Conservation (phyloP, 2,797 vertebrate genomes). For the Prionace glauca region DNA sequence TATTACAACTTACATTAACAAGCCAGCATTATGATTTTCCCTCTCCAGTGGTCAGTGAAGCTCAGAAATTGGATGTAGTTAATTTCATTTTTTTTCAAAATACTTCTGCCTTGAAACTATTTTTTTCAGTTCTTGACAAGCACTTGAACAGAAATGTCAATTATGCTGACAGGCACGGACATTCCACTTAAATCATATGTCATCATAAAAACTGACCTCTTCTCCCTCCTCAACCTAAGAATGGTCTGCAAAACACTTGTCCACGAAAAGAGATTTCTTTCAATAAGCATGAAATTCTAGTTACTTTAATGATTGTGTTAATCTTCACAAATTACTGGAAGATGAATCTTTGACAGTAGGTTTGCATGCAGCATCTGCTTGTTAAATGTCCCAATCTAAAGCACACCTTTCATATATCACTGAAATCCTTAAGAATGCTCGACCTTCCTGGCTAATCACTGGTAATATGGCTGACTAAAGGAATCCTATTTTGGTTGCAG, state of each 20-base stretch:
- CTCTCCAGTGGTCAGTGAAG: not conserved
- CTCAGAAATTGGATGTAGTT: not conserved
- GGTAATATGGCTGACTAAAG: not conserved
- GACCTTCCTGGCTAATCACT: not conserved
- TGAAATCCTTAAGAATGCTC: not conserved
- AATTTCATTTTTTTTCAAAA: not conserved
- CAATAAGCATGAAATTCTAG: not conserved
- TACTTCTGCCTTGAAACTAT: not conserved
- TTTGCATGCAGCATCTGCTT: not conserved
- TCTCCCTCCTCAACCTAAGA: not conserved
- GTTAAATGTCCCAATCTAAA: not conserved
- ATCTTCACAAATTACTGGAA: constrained; percentile 1
- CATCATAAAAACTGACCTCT: not conserved
- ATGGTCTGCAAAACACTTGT: not conserved
- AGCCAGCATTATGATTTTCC: not conserved
- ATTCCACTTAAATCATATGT: not conserved
- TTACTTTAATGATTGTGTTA: constrained; percentile 13
- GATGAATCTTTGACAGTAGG: not conserved
- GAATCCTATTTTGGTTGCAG: not conserved
- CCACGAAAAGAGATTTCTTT: not conserved
- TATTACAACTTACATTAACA: not conserved
- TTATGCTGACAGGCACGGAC: not conserved
- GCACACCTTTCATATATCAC: not conserved
- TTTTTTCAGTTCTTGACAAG: not conserved
- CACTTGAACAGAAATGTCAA: not conserved